Evolutionary conservation across 35 echinoderm and acorn worm species (phyloP).

Genomic region (Anneissia japonica): DNA sequence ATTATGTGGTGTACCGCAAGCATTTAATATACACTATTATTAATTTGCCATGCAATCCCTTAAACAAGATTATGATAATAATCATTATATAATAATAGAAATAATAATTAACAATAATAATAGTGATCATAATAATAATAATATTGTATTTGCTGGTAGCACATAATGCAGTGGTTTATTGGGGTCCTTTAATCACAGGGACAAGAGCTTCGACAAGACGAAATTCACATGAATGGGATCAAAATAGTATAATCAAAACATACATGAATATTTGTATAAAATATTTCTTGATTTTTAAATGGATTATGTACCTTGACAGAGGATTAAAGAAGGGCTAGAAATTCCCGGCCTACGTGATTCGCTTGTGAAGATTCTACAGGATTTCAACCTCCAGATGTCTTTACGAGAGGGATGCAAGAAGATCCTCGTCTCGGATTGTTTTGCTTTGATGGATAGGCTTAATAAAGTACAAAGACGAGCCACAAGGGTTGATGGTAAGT

Average conservation of each 20-base stretch:
- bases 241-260: not conserved
- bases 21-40: too few relatives aligned
- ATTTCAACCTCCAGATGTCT: conserved; percentile 91
- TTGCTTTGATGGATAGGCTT: conserved; percentile 73
- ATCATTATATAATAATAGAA: too few relatives aligned
- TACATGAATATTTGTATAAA: not conserved
- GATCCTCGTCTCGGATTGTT: conserved; percentile 93
- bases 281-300: not conserved
- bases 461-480: conserved; percentile 85
- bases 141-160: too few relatives aligned
- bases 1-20: too few relatives aligned
- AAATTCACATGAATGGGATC: too few relatives aligned
- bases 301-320: conserved; percentile 22
- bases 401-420: conserved; percentile 92
- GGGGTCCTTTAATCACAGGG: too few relatives aligned
- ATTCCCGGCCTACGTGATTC: conserved; percentile 80
- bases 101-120: too few relatives aligned
- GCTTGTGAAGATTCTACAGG: conserved; percentile 87
- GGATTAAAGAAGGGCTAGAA: conserved; percentile 76
- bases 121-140: too few relatives aligned
- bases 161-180: too few relatives aligned
- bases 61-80: too few relatives aligned
- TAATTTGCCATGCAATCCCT: too few relatives aligned
- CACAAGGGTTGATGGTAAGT: conserved; percentile 65
- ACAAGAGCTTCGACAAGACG: too few relatives aligned